Conservation (phyloP, 2,113 vertebrate species). For the Eclectus roratus region DNA sequence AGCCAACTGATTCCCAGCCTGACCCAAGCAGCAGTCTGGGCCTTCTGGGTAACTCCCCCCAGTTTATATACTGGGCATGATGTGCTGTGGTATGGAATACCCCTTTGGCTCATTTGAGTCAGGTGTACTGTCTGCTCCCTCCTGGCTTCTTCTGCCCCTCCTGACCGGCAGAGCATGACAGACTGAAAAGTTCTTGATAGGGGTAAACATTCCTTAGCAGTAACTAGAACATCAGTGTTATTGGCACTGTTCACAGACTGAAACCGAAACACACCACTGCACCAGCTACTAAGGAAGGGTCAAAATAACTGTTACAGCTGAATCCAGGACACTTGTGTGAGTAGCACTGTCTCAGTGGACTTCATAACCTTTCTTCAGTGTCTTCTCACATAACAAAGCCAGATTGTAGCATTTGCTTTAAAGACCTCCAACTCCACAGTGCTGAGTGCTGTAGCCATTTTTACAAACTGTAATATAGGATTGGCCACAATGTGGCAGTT, state of each 20-base stretch:
- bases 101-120: neutral
- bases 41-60: neutral
- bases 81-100: neutral
- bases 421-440: neutral
- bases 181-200: neutral
- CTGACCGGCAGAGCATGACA: neutral
- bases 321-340: neutral
- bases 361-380: neutral
- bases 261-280: neutral
- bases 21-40: neutral
- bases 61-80: neutral
- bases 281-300: neutral
- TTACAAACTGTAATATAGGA: neutral
- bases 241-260: neutral
- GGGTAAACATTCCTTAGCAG: neutral
- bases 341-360: neutral
- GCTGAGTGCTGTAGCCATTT: neutral
- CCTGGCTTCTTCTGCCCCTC: neutral
- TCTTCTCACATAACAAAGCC: neutral
- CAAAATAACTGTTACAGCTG: neutral
- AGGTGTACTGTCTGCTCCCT: neutral
- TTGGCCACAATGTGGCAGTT: neutral
- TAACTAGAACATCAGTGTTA: neutral
- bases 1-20: neutral
- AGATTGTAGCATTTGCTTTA: neutral